Conservation (phyloP, 2,113 vertebrate species). For the Mesembrinibis cayennensis region DNA sequence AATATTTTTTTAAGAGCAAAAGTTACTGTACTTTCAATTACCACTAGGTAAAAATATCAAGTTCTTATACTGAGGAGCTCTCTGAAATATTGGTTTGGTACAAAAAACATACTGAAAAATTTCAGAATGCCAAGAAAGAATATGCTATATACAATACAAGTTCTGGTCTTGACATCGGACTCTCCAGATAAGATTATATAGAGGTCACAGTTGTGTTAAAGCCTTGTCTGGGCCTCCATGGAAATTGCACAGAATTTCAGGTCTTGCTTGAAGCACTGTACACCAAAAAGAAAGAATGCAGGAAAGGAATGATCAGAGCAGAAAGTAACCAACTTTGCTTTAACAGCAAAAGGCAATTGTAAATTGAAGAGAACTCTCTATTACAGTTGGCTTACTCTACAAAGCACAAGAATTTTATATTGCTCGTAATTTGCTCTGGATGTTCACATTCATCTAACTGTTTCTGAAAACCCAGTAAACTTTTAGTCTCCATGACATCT, state of each 20-base stretch:
- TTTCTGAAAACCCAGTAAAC: slow-evolving; percentile 36
- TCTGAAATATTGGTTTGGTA: background rate
- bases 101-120: background rate
- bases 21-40: background rate
- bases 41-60: background rate
- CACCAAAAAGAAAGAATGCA: background rate
- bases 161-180: background rate
- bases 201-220: background rate
- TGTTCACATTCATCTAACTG: background rate
- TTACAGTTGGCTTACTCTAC: slow-evolving; percentile 27
- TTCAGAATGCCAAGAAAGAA: background rate
- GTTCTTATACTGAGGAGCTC: background rate
- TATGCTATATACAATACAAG: background rate
- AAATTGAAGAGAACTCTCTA: slow-evolving; percentile 9
- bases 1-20: background rate
- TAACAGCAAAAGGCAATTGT: slow-evolving; percentile 29
- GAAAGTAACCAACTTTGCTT: slow-evolving; percentile 6
- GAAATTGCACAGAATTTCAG: background rate
- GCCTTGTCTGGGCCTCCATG: background rate
- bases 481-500: background rate
- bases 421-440: background rate
- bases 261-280: background rate
- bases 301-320: slow-evolving; percentile 6
- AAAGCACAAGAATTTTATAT: slow-evolving; percentile 14
- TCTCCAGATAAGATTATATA: background rate